A percentile compares a stretch with the other conserved stretches of the same genome.
Evolutionary conservation across 2,113 vertebrate species (phyloP).

Genomic region (Gallinago undulata): DNA sequence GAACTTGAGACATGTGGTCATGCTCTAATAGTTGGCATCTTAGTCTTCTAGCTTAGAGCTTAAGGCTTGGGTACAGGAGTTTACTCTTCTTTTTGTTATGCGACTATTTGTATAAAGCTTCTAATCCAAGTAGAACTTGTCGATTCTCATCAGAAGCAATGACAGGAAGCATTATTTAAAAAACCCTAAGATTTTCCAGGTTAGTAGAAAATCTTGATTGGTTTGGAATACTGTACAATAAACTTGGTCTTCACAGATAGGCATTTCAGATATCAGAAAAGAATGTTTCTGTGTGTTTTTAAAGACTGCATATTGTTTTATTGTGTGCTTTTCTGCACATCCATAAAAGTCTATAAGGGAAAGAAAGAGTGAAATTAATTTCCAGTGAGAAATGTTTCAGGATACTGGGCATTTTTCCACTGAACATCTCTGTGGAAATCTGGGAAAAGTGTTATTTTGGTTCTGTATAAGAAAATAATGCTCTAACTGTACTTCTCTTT

Average conservation of each 20-base stretch:
- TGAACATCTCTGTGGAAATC: constrained; percentile 53
- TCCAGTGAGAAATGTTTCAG: constrained; percentile 49
- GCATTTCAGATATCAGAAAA: not conserved
- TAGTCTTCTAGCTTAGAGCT: not conserved
- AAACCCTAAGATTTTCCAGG: not conserved
- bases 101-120: not conserved
- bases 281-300: not conserved
- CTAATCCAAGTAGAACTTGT: not conserved
- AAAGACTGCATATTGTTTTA: not conserved
- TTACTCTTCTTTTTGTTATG: not conserved
- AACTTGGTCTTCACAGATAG: not conserved
- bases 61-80: not conserved
- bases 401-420: constrained; percentile 54
- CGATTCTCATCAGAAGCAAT: not conserved
- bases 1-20: not conserved
- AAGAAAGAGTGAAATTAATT: constrained; percentile 57
- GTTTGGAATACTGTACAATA: not conserved
- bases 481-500: constrained; percentile 31
- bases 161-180: not conserved
- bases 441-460: constrained; percentile 57
- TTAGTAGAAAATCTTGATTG: not conserved
- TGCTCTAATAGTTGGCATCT: not conserved
- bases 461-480: constrained; percentile 12
- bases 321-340: not conserved
- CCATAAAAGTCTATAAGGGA: not conserved